phyloP scores from a whole-genome alignment of 2,113 vertebrate genomes.

The Cynoglossus semilaevis region DNA sequence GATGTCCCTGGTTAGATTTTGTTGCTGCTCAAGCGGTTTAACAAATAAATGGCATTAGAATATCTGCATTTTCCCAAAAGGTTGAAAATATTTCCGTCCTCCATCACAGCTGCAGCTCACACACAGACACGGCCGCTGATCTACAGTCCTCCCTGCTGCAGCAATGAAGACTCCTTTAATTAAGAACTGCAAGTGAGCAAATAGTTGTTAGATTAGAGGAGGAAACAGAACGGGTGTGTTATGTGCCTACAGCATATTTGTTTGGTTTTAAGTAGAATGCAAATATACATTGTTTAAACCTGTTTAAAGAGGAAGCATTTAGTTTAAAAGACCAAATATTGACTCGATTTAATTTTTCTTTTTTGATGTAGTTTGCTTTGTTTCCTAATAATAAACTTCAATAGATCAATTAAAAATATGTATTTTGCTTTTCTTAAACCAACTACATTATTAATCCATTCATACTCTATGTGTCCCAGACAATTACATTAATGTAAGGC shows the following conservation, averaged over 20 bases:
- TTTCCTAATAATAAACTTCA: neutral
- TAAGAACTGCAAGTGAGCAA: slow-evolving; percentile 9
- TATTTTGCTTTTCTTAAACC: too few species aligned
- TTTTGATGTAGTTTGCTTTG: neutral
- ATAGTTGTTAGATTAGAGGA: neutral
- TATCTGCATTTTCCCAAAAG: neutral
- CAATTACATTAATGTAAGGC: too few species aligned
- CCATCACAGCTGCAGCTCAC: neutral
- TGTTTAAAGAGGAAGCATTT: too few species aligned
- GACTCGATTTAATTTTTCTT: too few species aligned
- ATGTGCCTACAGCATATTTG: neutral
- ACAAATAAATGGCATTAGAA: neutral
- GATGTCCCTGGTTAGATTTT: too few species aligned
- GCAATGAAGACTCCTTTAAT: slow-evolving; percentile 10
- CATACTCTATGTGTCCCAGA: too few species aligned
- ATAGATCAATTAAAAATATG: too few species aligned
- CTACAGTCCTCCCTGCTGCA: slow-evolving; percentile 4
- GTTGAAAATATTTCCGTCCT: neutral
- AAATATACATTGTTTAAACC: too few species aligned
- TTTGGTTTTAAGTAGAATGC: too few species aligned
- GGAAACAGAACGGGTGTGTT: neutral
- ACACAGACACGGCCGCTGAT: slow-evolving; percentile 5
- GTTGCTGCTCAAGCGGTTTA: neutral
- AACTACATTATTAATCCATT: too few species aligned
- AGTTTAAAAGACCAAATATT: too few species aligned